phyloP scores from a whole-genome alignment of 2,797 vertebrate genomes.

The Mormyrops attenuatus region DNA sequence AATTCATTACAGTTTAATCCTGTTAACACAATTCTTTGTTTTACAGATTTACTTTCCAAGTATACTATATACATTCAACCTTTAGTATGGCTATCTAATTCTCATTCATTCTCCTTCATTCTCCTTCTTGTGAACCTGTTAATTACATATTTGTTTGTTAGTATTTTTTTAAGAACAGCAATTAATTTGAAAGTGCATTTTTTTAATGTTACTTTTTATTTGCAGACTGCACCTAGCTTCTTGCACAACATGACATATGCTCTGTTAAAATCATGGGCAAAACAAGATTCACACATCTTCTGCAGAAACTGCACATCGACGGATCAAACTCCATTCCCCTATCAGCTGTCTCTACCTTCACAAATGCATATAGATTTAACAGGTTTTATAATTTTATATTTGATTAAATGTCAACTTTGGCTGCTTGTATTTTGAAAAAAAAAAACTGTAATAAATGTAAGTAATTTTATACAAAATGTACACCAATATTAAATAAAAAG shows the following conservation, averaged over 20 bases:
- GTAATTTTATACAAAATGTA: constrained; percentile 73
- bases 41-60: constrained; percentile 7
- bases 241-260: not conserved
- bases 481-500: constrained; percentile 77
- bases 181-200: not conserved
- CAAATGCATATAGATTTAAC: constrained; percentile 66
- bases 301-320: not conserved
- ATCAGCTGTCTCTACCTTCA: constrained; percentile 53
- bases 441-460: constrained; percentile 75
- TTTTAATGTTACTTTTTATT: not conserved
- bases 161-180: not conserved
- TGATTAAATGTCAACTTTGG: constrained; percentile 76
- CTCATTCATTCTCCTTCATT: not conserved
- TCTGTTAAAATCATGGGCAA: constrained; percentile 6
- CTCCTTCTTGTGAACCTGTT: not conserved
- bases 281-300: not conserved
- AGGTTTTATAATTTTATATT: constrained; percentile 82
- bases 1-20: not conserved
- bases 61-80: not conserved
- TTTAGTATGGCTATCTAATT: not conserved
- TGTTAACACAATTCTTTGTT: constrained; percentile 10
- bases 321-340: constrained; percentile 24
- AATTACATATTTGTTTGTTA: not conserved
- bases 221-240: not conserved
- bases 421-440: constrained; percentile 77